phyloP scores from a whole-genome alignment of 2,113 vertebrate species.

The Bettongia penicillata region DNA sequence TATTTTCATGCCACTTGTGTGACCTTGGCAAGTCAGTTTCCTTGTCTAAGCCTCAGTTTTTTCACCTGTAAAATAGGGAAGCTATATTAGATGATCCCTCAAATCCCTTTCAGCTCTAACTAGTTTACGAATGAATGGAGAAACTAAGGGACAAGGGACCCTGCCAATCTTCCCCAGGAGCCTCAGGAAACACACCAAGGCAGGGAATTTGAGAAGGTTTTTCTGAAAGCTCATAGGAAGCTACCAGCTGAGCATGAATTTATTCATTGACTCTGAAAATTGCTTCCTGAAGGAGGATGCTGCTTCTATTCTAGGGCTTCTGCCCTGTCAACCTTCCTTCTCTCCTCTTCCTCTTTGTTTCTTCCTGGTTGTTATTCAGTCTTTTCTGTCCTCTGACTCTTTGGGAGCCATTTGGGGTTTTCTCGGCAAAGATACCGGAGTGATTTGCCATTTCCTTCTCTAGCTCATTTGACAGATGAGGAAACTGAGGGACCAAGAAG shows the following conservation, averaged over 20 bases:
- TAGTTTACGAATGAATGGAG: background rate
- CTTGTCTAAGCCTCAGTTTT: background rate
- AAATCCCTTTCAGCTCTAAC: background rate
- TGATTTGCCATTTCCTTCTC: too few relatives aligned
- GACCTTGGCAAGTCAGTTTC: background rate
- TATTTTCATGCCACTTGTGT: background rate
- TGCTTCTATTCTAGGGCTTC: background rate
- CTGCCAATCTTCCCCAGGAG: background rate
- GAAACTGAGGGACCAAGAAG: too few relatives aligned
- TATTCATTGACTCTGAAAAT: background rate
- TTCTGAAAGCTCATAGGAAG: background rate
- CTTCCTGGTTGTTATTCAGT: background rate
- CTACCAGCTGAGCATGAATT: background rate
- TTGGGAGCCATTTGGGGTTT: too few relatives aligned
- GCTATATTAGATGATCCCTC: background rate
- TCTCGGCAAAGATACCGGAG: too few relatives aligned
- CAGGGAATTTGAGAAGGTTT: background rate
- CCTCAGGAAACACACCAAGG: background rate
- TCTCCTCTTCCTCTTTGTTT: background rate
- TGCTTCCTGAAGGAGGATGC: background rate
- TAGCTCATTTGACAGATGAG: too few relatives aligned
- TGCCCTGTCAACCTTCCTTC: background rate
- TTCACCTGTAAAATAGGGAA: background rate
- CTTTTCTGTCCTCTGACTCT: too few relatives aligned
- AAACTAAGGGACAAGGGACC: background rate